Conservation (phyloP, 2,113 vertebrate genomes). For the Pipra filicauda region DNA sequence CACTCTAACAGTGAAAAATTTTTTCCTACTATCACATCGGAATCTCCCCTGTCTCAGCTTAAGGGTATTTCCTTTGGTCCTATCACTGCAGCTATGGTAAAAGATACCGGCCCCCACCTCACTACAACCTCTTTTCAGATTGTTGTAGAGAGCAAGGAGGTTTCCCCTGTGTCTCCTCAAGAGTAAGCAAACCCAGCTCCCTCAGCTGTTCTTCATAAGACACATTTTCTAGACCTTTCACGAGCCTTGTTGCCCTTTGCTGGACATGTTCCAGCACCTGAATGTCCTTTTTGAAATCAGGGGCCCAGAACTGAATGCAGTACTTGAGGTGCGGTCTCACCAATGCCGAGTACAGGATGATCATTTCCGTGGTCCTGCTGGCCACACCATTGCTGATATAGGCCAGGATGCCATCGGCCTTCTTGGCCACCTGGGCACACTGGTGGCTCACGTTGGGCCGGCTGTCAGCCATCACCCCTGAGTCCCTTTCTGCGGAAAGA, state of each 20-base stretch:
- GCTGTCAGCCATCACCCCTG: background rate
- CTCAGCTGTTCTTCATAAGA: background rate
- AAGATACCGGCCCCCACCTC: rapidly evolving
- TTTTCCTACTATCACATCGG: background rate
- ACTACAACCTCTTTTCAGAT: background rate
- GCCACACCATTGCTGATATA: background rate
- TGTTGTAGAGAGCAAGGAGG: rapidly evolving
- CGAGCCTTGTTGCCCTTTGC: background rate
- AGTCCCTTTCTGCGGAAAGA: background rate
- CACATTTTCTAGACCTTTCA: background rate
- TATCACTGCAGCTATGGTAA: background rate
- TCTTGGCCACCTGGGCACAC: background rate
- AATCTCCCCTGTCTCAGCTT: background rate
- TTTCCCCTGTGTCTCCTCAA: background rate
- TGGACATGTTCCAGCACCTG: background rate
- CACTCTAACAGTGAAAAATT: background rate
- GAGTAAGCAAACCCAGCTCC: background rate
- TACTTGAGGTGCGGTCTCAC: background rate
- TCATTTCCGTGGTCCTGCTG: background rate
- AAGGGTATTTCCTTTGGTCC: background rate
- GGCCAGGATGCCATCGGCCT: background rate
- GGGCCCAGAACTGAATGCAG: background rate
- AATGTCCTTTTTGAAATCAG: background rate
- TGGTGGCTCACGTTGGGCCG: background rate
- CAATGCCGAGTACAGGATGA: too few species aligned